phyloP scores from a whole-genome alignment of 2,888 invertebrate genomes.

The Oligia strigilis region DNA sequence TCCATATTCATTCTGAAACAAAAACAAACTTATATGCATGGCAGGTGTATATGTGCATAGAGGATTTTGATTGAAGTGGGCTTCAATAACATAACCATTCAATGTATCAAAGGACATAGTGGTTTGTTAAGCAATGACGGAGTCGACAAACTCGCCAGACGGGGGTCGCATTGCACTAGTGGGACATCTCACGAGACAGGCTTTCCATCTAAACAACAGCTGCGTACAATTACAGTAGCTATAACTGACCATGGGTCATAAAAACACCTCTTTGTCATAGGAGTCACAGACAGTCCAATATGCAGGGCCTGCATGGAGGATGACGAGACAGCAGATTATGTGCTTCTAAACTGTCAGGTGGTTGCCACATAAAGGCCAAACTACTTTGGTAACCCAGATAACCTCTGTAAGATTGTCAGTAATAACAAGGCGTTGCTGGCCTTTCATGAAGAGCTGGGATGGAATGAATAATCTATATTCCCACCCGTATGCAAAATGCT shows the following conservation, averaged over 20 bases:
- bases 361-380: neutral
- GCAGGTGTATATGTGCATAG: neutral
- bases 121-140: neutral
- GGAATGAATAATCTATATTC: neutral
- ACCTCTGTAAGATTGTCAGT: neutral
- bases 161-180: neutral
- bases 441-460: neutral
- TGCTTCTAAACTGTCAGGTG: neutral
- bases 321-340: neutral
- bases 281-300: neutral
- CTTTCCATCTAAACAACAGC: neutral
- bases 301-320: neutral
- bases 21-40: neutral
- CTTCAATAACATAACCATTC: neutral
- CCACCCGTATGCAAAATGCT: neutral
- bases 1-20: constrained; percentile 92
- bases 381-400: neutral
- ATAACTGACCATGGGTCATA: neutral
- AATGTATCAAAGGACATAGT: neutral
- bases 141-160: neutral
- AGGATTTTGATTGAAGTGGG: neutral
- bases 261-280: neutral
- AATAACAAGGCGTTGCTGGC: neutral
- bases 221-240: no score
- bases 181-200: neutral